Conservation (phyloP, 2,888 invertebrate genomes). For the Stegana nigrithorax region DNA sequence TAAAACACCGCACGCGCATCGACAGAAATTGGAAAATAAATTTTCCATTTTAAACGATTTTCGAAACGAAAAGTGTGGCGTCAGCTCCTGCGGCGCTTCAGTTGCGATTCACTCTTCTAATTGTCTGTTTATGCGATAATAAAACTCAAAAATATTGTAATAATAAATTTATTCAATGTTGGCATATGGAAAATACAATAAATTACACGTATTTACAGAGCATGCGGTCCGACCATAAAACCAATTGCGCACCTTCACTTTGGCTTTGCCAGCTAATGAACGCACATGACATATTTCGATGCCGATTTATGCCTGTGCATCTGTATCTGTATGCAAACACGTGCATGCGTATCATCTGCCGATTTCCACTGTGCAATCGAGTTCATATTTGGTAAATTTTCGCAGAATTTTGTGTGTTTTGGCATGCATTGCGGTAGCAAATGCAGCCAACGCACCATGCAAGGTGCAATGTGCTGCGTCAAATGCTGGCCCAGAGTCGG, state of each 20-base stretch:
- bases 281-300: slow-evolving; percentile 6
- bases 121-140: slow-evolving; percentile 15
- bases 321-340: too few relatives aligned
- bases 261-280: slow-evolving; percentile 3
- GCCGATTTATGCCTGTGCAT: slow-evolving; percentile 12
- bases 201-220: not conserved
- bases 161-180: slow-evolving; percentile 6
- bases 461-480: too few relatives aligned
- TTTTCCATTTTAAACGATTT: not conserved
- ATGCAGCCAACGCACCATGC: not conserved
- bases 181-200: slow-evolving; percentile 16
- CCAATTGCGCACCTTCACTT: too few relatives aligned
- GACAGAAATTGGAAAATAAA: too few relatives aligned
- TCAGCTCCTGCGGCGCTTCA: too few relatives aligned
- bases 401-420: not conserved
- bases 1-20: too few relatives aligned
- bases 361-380: too few relatives aligned
- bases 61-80: not conserved
- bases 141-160: slow-evolving; percentile 6
- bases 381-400: not conserved
- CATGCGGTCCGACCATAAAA: too few relatives aligned
- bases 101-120: not conserved
- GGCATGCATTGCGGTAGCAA: not conserved
- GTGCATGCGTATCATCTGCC: too few relatives aligned
- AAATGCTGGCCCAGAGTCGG: too few relatives aligned